Conservation (phyloP, 1,140 invertebrate genomes). For the Ctenoplectra terminalis region DNA sequence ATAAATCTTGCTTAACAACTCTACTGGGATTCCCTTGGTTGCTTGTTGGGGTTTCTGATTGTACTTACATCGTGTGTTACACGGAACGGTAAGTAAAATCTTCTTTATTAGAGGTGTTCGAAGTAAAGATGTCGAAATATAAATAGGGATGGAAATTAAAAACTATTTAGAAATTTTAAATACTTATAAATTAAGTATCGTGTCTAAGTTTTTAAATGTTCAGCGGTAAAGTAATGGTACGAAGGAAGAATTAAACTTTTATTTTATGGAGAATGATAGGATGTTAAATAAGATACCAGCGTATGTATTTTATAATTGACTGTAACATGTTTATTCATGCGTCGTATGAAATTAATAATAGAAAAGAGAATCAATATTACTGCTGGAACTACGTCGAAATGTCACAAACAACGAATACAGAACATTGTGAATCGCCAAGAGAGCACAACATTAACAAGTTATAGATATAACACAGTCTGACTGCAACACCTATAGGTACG, state of each 20-base stretch:
- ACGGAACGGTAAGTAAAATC: background rate
- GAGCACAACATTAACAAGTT: slow-evolving; percentile 7
- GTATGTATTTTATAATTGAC: background rate
- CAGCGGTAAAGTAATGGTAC: too few species aligned
- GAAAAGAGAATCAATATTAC: background rate
- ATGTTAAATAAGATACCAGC: background rate
- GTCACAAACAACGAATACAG: background rate
- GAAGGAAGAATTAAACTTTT: too few species aligned
- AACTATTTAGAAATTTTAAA: too few species aligned
- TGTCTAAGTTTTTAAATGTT: too few species aligned
- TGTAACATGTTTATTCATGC: background rate
- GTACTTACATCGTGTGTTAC: background rate
- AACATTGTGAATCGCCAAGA: too few species aligned
- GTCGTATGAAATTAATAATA: background rate
- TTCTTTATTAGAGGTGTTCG: background rate
- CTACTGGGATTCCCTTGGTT: background rate
- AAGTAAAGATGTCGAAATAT: too few species aligned
- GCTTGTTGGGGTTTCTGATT: background rate
- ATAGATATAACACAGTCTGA: background rate
- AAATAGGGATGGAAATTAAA: too few species aligned
- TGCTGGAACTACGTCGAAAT: background rate
- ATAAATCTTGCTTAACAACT: slow-evolving; percentile 1
- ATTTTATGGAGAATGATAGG: too few species aligned
- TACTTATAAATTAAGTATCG: too few species aligned
- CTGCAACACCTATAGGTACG: background rate